These are phyloP conservation scores for Halcyon malimbica DNA, from an alignment of 2,113 vertebrate species.

Conservation along the genomic window DNA sequence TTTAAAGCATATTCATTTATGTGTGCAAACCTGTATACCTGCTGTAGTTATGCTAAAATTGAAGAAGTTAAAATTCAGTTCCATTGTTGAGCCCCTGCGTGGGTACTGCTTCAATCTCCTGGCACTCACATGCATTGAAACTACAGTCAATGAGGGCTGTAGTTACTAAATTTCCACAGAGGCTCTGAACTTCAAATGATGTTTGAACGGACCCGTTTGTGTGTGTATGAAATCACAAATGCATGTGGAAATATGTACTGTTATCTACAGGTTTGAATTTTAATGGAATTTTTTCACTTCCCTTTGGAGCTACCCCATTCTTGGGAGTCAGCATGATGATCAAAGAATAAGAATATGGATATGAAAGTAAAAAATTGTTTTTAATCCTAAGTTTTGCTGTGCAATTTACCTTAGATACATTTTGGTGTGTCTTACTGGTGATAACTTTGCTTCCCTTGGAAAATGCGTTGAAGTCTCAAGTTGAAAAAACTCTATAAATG, in stretches of 20 bases:
- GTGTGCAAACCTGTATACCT: neutral
- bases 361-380: neutral
- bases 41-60: neutral
- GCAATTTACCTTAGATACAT: neutral
- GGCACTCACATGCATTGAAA: neutral
- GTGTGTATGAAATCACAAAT: neutral
- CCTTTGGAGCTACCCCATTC: neutral
- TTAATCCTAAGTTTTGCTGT: neutral
- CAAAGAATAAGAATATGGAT: neutral
- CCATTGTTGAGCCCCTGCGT: neutral
- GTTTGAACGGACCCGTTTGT: neutral
- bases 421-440: neutral
- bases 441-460: neutral
- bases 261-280: neutral
- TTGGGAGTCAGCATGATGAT: neutral
- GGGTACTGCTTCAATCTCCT: neutral
- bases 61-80: neutral
- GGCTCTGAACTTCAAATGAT: neutral
- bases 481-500: neutral
- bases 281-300: neutral
- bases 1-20: neutral
- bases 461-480: neutral
- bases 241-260: neutral
- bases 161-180: neutral
- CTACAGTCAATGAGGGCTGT: neutral